A percentile compares a stretch with the other conserved stretches of the same genome.
Evolutionary conservation across 2,888 invertebrate species (phyloP).

Genomic region (Synanthedon andrenaeformis): DNA sequence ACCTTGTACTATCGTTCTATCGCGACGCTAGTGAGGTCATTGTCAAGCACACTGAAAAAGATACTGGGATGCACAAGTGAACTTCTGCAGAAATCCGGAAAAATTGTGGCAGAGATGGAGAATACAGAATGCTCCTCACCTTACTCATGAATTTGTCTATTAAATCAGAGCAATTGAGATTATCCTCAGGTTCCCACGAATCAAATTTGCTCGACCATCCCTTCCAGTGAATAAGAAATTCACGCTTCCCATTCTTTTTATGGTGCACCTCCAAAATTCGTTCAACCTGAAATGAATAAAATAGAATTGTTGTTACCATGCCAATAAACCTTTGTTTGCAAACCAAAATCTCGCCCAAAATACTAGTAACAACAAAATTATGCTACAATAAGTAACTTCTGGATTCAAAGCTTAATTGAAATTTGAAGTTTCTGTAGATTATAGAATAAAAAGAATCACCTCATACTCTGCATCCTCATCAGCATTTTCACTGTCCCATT

Average conservation of each 20-base stretch:
- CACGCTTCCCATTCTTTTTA: constrained; percentile 76
- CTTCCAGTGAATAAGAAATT: constrained; percentile 88
- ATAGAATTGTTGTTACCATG: no score
- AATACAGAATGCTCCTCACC: constrained; percentile 27
- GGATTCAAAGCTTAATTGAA: background rate
- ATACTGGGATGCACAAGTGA: no score
- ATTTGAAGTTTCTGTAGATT: no score
- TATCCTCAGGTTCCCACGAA: constrained; percentile 86
- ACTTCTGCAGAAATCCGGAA: no score
- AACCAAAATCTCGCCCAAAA: background rate
- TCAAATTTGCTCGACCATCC: constrained; percentile 79
- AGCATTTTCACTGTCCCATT: constrained; percentile 51
- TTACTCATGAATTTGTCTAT: constrained; percentile 81
- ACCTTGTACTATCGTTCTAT: no score
- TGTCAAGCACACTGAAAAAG: no score
- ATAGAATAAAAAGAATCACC: constrained; percentile 24
- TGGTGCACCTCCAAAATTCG: constrained; percentile 81
- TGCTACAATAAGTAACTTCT: no score
- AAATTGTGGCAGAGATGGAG: no score
- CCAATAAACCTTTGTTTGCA: no score
- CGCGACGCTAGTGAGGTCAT: no score
- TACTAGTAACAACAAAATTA: constrained; percentile 1
- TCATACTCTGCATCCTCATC: constrained; percentile 74
- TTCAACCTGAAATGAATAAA: constrained; percentile 68
- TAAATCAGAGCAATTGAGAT: constrained; percentile 80